Evolutionary conservation across 2,113 vertebrate species (phyloP).

Genomic region (Globicephala melas): DNA sequence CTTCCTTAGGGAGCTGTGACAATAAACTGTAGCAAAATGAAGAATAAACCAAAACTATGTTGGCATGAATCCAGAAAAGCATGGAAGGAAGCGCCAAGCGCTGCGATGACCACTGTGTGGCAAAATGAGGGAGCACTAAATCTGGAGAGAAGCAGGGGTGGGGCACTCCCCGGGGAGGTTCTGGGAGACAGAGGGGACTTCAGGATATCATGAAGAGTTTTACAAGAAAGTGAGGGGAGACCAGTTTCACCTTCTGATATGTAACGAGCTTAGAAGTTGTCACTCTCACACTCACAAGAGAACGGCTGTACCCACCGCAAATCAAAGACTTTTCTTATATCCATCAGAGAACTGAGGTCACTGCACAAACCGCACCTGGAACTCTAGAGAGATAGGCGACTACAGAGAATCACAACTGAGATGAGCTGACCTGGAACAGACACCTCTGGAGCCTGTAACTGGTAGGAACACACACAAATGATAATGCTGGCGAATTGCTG

Average conservation of each 20-base stretch:
- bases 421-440: neutral
- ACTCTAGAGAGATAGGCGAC: neutral
- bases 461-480: neutral
- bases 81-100: neutral
- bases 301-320: neutral
- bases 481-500: neutral
- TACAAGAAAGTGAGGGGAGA: neutral
- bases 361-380: neutral
- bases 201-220: neutral
- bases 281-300: neutral
- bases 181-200: neutral
- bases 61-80: neutral
- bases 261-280: neutral
- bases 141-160: neutral
- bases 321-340: neutral
- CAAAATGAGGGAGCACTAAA: neutral
- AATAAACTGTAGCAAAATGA: neutral
- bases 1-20: neutral
- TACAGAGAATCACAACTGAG: neutral
- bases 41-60: neutral
- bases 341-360: neutral
- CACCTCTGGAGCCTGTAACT: neutral
- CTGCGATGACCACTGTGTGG: neutral
- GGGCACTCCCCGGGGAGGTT: neutral
- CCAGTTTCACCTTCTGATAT: neutral